Evolutionary conservation across 2,888 invertebrate species (phyloP), one percentile per base, ranked within the genome.

Genomic region (Heliconius erato): DNA sequence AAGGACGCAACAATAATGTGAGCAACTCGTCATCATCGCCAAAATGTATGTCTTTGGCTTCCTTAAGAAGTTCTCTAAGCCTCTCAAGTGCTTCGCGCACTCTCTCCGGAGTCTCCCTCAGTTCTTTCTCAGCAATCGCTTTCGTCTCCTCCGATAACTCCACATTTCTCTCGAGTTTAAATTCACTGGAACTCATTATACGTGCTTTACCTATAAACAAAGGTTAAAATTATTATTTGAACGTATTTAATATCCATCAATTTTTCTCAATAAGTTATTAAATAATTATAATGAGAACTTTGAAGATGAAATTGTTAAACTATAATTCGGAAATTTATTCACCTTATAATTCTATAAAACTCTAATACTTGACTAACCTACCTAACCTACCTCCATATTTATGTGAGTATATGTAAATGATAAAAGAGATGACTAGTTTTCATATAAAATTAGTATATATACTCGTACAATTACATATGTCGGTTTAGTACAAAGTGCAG

Each of bases 11-110:
- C 90, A 98, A 98, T 85, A 98, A 97, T n/a, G 97, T 95, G 16
- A 98, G 96, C 71, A 98, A 97, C 59, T 98, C 98, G 87, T 98
- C 98, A 86, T 98, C 98, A 69, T 98, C 98, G 83, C 96, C 96
- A 89, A 94, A 98, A 89, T 96, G 95, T 80, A 98, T 90, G 84
- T 97, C 97, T 76, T 97, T 96, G 86, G 97, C 96, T 87, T 97
- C 97, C 85, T 97, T 96, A n/a, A 98, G 91, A 23, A 98, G 91
- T 87, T 97, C 97, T 76, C 97, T 93, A 5, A 98, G 93, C 84
- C 96, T 95, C 86, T 96, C 96, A 4, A 97, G 93, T 54, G 96
- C 97, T 85, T 97, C 96, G 74, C 96, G 93, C 0, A 97, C 96
- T 82, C 96, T 91, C 91, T 98, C 98, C 0, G 98, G 97, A 1